A percentile compares a stretch with the other conserved stretches of the same genome.
Evolutionary conservation across 2,888 invertebrate genomes (phyloP).

Genomic region (Pherbina coryleti): DNA sequence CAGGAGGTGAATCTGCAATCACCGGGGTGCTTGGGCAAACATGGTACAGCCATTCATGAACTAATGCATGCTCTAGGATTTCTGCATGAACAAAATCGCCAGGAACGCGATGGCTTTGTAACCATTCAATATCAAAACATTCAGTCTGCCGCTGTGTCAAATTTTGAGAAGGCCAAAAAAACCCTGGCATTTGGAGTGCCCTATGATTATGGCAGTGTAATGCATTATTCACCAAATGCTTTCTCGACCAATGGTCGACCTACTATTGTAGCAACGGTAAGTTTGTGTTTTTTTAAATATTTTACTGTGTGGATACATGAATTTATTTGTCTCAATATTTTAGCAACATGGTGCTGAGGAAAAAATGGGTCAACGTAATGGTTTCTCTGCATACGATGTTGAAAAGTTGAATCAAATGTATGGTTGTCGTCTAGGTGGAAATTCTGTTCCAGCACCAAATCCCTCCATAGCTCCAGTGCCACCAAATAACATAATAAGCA

Average conservation of each 20-base stretch:
- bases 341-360: conserved; percentile 62
- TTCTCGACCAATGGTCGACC: conserved; percentile 80
- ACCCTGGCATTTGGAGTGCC: conserved; percentile 78
- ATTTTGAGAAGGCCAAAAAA: conserved; percentile 78
- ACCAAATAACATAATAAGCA: conserved; percentile 57
- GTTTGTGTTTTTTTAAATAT: conserved; percentile 3
- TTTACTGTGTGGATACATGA: too few species aligned
- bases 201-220: conserved; percentile 85
- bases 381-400: conserved; percentile 80
- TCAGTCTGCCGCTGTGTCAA: conserved; percentile 74
- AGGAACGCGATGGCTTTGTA: conserved; percentile 80
- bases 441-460: conserved; percentile 1
- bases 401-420: conserved; percentile 84
- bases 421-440: conserved; percentile 70
- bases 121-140: conserved; percentile 79
- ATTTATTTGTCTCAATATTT: too few species aligned
- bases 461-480: conserved; percentile 38
- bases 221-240: conserved; percentile 85
- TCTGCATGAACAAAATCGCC: conserved; percentile 85
- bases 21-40: conserved; percentile 79
- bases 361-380: conserved; percentile 80
- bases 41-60: conserved; percentile 83
- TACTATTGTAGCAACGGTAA: conserved; percentile 80
- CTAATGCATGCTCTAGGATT: conserved; percentile 85
- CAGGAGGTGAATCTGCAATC: conserved; percentile 80